phyloP scores from a whole-genome alignment of 2,888 invertebrate species.

The Neocrepidodera transversa region DNA sequence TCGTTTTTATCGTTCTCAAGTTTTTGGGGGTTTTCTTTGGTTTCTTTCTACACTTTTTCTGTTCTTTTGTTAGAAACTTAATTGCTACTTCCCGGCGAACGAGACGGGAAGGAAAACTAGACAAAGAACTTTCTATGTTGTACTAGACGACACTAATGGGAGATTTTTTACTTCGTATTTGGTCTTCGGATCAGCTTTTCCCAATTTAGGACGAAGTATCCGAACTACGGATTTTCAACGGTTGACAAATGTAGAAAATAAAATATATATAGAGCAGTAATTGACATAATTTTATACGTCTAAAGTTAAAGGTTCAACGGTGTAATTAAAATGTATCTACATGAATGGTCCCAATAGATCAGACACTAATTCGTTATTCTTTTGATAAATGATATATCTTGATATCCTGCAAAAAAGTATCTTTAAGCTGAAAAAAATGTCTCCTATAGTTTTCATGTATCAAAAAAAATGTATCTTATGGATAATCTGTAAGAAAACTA shows the following conservation, averaged over 20 bases:
- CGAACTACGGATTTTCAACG: neutral
- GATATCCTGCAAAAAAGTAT: too few species aligned
- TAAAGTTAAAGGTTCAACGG: too few species aligned
- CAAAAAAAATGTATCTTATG: too few species aligned
- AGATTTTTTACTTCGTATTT: conserved; percentile 4
- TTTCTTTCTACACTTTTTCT: conserved; percentile 12
- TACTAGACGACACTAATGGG: conserved; percentile 17
- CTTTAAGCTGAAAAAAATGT: too few species aligned
- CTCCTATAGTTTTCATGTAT: too few species aligned
- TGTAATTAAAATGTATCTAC: too few species aligned
- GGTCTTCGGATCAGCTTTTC: conserved; percentile 7
- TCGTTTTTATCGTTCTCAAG: conserved; percentile 3
- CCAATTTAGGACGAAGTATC: neutral
- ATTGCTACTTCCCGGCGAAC: conserved; percentile 18
- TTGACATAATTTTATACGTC: too few species aligned
- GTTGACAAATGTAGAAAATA: neutral
- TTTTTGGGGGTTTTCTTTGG: conserved; percentile 1
- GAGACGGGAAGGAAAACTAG: conserved; percentile 13
- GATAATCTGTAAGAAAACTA: too few species aligned
- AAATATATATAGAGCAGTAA: too few species aligned
- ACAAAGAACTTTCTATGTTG: conserved; percentile 15
- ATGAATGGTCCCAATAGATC: too few species aligned
- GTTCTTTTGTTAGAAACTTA: conserved; percentile 21
- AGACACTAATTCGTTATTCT: too few species aligned
- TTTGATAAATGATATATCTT: too few species aligned